Conservation (phyloP, 2,797 vertebrate genomes). For the Malurus splendens region DNA sequence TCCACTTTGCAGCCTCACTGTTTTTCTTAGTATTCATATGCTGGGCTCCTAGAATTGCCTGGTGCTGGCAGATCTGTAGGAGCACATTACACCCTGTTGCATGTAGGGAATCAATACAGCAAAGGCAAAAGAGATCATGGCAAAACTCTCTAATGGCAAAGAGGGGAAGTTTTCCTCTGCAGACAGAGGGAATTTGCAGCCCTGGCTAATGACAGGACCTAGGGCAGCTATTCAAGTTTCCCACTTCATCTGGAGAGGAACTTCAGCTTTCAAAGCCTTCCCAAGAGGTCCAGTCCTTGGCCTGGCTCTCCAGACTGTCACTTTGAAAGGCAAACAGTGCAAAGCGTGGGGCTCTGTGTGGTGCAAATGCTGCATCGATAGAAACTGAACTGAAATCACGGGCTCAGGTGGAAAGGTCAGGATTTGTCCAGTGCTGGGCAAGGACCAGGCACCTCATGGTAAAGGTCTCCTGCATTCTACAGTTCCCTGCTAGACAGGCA, state of each 20-base stretch:
- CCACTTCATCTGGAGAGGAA: slow-evolving; percentile 48
- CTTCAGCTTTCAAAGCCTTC: slow-evolving; percentile 40
- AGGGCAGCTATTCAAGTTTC: slow-evolving; percentile 49
- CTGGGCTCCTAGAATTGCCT: not conserved
- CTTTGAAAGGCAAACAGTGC: not conserved
- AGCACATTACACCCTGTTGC: not conserved
- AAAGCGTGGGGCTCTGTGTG: not conserved
- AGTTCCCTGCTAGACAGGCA: not conserved
- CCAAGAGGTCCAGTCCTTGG: slow-evolving; percentile 41
- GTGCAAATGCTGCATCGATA: not conserved
- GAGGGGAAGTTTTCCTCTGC: not conserved
- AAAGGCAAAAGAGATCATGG: not conserved
- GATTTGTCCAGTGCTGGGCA: not conserved
- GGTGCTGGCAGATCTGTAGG: not conserved
- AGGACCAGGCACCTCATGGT: not conserved
- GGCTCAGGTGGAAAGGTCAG: not conserved
- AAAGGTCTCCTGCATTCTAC: not conserved
- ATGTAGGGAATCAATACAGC: not conserved
- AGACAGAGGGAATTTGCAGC: slow-evolving; percentile 16
- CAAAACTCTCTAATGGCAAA: not conserved
- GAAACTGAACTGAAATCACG: accelerated
- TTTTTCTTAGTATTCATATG: not conserved
- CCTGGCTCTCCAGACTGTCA: not conserved
- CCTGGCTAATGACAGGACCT: slow-evolving; percentile 18
- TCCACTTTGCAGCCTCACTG: not conserved